Conservation (phyloP, 2,888 invertebrate genomes). For the Napeogenes inachia region DNA sequence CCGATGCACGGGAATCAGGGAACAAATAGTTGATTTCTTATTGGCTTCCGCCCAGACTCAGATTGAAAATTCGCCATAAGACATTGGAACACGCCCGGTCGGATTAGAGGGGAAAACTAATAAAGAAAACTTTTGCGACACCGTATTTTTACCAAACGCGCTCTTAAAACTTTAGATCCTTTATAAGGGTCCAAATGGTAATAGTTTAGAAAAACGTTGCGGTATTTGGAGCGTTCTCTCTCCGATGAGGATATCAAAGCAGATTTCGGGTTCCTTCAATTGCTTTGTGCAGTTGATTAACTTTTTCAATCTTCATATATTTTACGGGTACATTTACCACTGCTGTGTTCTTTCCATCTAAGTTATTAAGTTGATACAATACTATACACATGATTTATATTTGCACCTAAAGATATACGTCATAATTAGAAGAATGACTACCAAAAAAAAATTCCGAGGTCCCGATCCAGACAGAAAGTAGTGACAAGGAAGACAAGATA, state of each 20-base stretch:
- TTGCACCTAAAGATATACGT: not conserved
- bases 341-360: slow-evolving; percentile 16
- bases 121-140: slow-evolving; percentile 77
- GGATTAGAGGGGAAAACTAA: slow-evolving; percentile 77
- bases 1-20: slow-evolving; percentile 72
- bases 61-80: slow-evolving; percentile 77
- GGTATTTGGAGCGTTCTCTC: slow-evolving; percentile 38
- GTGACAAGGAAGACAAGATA: slow-evolving; percentile 57
- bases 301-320: slow-evolving; percentile 45
- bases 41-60: slow-evolving; percentile 74
- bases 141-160: slow-evolving; percentile 74
- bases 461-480: slow-evolving; percentile 43
- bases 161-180: slow-evolving; percentile 67
- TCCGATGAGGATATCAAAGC: slow-evolving; percentile 49
- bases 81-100: slow-evolving; percentile 74
- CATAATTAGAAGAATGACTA: slow-evolving; percentile 22
- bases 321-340: slow-evolving; percentile 17
- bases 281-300: slow-evolving; percentile 50
- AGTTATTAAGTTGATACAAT: slow-evolving; percentile 13
- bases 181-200: slow-evolving; percentile 66
- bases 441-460: slow-evolving; percentile 45
- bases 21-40: slow-evolving; percentile 77
- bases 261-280: slow-evolving; percentile 45
- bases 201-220: slow-evolving; percentile 58
- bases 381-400: slow-evolving; percentile 9